Evolutionary conservation across 2,888 invertebrate genomes (phyloP), one percentile per base, ranked within the genome.

Genomic region (Eudasyphora cyanicolor): DNA sequence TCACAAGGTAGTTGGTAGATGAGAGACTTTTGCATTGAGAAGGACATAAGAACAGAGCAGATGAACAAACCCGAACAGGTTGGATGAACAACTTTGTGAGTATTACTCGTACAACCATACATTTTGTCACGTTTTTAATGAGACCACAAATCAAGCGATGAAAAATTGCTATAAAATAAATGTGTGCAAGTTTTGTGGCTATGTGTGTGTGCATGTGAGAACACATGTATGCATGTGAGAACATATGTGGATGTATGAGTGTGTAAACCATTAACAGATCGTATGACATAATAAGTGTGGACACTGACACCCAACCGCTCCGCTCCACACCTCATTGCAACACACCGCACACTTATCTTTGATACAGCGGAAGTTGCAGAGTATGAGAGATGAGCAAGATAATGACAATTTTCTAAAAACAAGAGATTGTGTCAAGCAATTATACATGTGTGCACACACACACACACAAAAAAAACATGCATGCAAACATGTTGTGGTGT

Each of bases 111-210:
- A n/a, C 76, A 79, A 69, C 76, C 81, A 81, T 60, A 81, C 81
- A 81, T 81, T 84, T 84, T 84, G 84, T 81, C 81, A 84, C 84
- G 81, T 79, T 84, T 84, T 84, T 84, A 84, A 84, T 84, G 84
- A 84, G 84, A 84, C 84, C 84, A 84, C 84, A 84, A 84, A 84
- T 84, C 84, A 81, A 78, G 84, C 81, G 77, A 78, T 84, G 84
- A 84, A 84, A 81, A 78, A 81, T 84, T 84, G 75, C 76, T 78
- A 51, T 75, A 78, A 78, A 67, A 84, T 67, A 79, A 60, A 81
- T 84, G 78, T 69, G 73, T 81, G 81, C 81, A 32, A 35, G 17
- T 62, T 35, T 62, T 67, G 24, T 57, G 57, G 19, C 54, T 78
- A 57, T 71, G 78, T 75, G 78, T 67, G n/a, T 78, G 57, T 35